Conservation (phyloP, 1,140 invertebrate genomes). For the Ooceraea biroi region DNA sequence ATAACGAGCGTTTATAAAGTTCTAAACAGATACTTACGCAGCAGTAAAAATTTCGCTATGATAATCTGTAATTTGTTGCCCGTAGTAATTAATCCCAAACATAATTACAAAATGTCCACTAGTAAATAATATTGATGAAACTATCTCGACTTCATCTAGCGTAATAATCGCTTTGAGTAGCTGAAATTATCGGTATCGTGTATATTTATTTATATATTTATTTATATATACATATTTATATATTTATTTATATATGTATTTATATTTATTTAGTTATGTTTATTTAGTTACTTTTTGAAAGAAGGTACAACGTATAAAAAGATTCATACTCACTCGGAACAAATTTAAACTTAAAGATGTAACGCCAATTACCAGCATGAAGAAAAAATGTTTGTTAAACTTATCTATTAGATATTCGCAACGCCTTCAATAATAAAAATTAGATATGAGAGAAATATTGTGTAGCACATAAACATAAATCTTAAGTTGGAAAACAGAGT, state of each 20-base stretch:
- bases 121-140: not conserved
- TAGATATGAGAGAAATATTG: not conserved
- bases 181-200: not conserved
- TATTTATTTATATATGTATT: not conserved
- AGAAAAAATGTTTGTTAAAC: not conserved
- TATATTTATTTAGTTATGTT: constrained; percentile 1
- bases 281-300: not conserved
- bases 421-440: constrained; percentile 15
- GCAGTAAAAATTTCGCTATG: constrained; percentile 5
- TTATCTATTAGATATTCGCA: not conserved
- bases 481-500: not conserved
- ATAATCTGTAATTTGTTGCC: constrained; percentile 33
- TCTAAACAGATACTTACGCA: constrained; percentile 23
- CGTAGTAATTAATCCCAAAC: constrained; percentile 4
- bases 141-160: not conserved
- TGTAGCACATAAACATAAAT: not conserved
- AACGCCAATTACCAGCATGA: not conserved
- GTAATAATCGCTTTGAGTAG: not conserved
- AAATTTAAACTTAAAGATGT: constrained; percentile 16
- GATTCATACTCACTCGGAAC: constrained; percentile 29
- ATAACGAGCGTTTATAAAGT: not conserved
- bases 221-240: no score
- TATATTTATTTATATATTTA: no score
- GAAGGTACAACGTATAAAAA: no score
- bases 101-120: not conserved